Percentiles rank a stretch among this genome's conserved stretches.
Conservation (phyloP, 2,797 vertebrate genomes). For the Vespertilio murinus region DNA sequence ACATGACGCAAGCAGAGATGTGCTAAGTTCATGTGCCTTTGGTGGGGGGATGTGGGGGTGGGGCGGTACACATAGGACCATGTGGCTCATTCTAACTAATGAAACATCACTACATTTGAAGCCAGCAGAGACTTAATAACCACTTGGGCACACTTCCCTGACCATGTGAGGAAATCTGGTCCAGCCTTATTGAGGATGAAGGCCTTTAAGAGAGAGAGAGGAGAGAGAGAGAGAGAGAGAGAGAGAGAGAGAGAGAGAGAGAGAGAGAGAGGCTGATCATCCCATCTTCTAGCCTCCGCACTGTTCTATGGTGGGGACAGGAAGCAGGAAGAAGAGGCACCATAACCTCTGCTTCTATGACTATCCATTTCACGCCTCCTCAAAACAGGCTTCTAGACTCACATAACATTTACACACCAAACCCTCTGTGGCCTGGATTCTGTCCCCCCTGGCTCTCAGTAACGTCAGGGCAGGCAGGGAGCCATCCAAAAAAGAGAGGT, state of each 20-base stretch:
- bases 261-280: not conserved
- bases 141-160: not conserved
- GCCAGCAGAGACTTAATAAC: not conserved
- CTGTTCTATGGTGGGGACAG: not conserved
- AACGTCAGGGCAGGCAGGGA: not conserved
- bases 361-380: not conserved
- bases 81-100: not conserved
- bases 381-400: not conserved
- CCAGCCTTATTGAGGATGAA: not conserved
- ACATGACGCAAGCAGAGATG: not conserved
- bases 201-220: not conserved
- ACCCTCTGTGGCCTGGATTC: not conserved
- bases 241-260: too few species aligned
- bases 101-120: not conserved
- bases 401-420: too few species aligned
- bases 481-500: not conserved
- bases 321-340: not conserved
- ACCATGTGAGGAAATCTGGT: fast-evolving
- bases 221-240: too few species aligned
- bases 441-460: not conserved
- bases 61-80: fast-evolving
- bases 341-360: not conserved
- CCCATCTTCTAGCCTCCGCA: not conserved
- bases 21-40: not conserved
- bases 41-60: too few species aligned